phyloP scores from a whole-genome alignment of 1,140 invertebrate species.

The Chrysopa pallens region DNA sequence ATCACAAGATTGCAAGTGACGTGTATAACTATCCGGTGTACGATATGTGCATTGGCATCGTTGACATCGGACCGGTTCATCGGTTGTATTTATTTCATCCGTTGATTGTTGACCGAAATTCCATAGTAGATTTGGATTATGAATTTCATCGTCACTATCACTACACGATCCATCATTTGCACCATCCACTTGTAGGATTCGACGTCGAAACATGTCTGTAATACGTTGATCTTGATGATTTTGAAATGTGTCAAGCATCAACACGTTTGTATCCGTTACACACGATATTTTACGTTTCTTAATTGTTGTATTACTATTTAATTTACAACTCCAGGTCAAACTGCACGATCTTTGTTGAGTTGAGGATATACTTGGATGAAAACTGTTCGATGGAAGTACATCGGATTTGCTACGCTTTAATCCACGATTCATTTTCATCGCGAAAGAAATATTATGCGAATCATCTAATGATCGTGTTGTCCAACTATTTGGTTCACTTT shows the following conservation, averaged over 20 bases:
- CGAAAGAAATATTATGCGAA: not conserved
- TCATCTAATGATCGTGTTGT: not conserved
- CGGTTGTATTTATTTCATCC: conserved; percentile 23
- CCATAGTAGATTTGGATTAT: conserved; percentile 23
- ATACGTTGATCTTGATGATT: too few relatives aligned
- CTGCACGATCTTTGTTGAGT: conserved; percentile 44
- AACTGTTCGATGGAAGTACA: conserved; percentile 29
- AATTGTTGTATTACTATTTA: conserved; percentile 37
- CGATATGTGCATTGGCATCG: conserved; percentile 78
- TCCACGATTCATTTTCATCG: conserved; percentile 22
- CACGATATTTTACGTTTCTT: conserved; percentile 43
- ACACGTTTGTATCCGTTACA: not conserved
- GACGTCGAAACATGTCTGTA: too few relatives aligned
- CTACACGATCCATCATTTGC: conserved; percentile 42
- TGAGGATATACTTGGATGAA: conserved; percentile 25
- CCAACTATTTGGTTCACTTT: not conserved
- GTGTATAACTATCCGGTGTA: conserved; percentile 67
- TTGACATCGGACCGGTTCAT: conserved; percentile 67
- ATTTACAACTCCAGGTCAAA: conserved; percentile 45
- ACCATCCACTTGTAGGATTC: conserved; percentile 43
- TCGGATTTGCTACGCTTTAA: conserved; percentile 42
- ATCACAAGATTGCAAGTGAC: conserved; percentile 64
- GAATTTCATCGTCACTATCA: conserved; percentile 18
- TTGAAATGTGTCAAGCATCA: too few relatives aligned
- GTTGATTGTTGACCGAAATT: conserved; percentile 17